Evolutionary conservation across 1,140 invertebrate species (phyloP), one percentile per base, ranked within the genome.

Genomic region (Eciton burchellii): DNA sequence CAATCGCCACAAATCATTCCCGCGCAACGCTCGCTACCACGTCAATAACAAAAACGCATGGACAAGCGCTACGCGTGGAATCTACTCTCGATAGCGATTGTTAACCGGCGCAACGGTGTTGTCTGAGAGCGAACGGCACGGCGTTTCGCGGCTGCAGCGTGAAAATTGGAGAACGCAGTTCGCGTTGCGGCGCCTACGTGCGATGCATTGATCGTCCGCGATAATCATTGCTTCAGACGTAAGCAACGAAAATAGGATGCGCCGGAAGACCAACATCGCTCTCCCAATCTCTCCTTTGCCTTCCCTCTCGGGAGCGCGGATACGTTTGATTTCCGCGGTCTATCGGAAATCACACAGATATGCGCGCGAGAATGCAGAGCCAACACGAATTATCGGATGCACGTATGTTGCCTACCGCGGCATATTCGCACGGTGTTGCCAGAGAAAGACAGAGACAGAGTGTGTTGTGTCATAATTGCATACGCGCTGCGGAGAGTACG

Each of bases 51-150:
- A 87, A 83, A 77, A 77, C 86, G 72, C 82, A 63, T 81, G 71
- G 86, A 87, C 83, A 84, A 52, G 45, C 79, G n/a, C 45, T 60
- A 54, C 59, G 85, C 57, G 81, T 84, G 76, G 86, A 81, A 88
- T 83, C 85, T 88, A 70, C 84, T 88, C 82, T 81, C 74, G 82
- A 88, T 88, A 81, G 85, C 82, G 56, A 86, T 87, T 87, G 86
- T 88, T 88, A 88, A 88, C 86, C 63, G 63, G 74, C 49, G 59
- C 73, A 62, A 68, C 68, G 49, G 26, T 14, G 21, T 21, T 21
- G 49, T 77, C 74, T 77, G 47, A 77, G 74, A 35, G 62, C 29
- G 35, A 43, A 12, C 62, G 62, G 35, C 49, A 24, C 74, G 63
- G 54, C 54, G 62, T 77, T 77, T 68, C 63, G 68, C 66, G 70